Evolutionary conservation across 23 tunicate genomes (phyloP).

Genomic region (Ciona savignyi): DNA sequence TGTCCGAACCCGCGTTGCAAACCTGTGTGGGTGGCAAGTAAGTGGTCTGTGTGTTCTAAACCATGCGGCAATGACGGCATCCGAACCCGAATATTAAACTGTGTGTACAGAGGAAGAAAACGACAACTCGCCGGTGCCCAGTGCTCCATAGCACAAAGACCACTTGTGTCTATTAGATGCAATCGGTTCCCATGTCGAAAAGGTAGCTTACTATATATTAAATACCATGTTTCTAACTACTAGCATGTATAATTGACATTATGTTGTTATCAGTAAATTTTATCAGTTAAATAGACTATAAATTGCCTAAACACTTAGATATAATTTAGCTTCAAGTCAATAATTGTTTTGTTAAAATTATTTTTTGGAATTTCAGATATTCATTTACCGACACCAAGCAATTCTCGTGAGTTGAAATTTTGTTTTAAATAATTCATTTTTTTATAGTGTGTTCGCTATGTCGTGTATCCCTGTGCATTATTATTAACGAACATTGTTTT

Average conservation of each 20-base stretch:
- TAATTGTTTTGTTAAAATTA: no score
- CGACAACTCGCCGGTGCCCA: constrained; percentile 64
- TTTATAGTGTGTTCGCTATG: no score
- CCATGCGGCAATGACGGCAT: constrained; percentile 80
- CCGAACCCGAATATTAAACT: constrained; percentile 64
- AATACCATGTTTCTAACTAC: neutral
- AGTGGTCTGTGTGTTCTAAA: constrained; percentile 81
- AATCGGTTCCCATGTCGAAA: constrained; percentile 27
- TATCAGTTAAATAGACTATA: no score
- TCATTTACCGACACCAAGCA: no score
- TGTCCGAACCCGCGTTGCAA: constrained; percentile 57
- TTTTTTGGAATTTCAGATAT: no score
- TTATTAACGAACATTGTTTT: neutral
- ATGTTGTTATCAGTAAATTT: no score
- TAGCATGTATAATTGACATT: neutral
- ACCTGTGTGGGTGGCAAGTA: constrained; percentile 69
- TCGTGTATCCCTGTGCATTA: no score
- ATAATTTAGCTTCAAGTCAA: no score
- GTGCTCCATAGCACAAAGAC: constrained; percentile 44
- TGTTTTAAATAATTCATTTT: no score
- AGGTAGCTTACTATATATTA: neutral
- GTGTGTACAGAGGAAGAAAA: constrained; percentile 69
- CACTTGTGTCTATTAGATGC: constrained; percentile 53
- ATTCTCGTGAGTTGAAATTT: neutral
- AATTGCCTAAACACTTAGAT: no score